Evolutionary conservation across 2,113 vertebrate species (phyloP).

Genomic region (Ptilorrhoa leucosticta): DNA sequence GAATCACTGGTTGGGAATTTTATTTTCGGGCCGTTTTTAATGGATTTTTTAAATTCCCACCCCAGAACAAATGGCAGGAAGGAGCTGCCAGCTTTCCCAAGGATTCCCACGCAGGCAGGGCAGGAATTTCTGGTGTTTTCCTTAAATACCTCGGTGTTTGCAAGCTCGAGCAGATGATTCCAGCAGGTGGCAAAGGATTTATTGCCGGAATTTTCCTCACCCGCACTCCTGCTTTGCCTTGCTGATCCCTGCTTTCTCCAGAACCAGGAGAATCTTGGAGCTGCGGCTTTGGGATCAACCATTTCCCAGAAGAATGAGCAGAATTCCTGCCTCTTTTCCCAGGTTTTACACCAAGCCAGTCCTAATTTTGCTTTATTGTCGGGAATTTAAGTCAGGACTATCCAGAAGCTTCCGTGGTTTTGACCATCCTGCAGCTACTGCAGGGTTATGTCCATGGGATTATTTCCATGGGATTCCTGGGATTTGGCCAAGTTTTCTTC

Average conservation of each 20-base stretch:
- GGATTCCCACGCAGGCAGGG: not conserved
- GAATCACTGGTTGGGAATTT: not conserved
- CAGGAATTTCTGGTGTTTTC: not conserved
- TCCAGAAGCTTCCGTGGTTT: not conserved
- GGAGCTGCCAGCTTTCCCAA: slow-evolving; percentile 1
- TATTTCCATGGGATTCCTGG: not conserved
- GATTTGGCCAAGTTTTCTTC: not conserved
- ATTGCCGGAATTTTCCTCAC: not conserved
- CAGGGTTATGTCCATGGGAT: not conserved
- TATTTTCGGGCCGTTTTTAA: not conserved
- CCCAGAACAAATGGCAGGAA: not conserved
- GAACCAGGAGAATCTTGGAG: not conserved
- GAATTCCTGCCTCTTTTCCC: not conserved
- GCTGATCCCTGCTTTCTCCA: not conserved
- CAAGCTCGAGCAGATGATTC: not conserved
- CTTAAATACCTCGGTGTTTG: not conserved
- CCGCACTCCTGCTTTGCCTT: not conserved
- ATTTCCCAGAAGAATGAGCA: not conserved
- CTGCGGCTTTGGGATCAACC: not conserved
- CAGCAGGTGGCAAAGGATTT: not conserved
- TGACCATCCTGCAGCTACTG: not conserved
- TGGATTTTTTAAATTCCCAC: not conserved
- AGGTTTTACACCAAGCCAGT: not conserved
- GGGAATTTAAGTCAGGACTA: not conserved
- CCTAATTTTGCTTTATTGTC: not conserved